Conservation (phyloP, 1,140 invertebrate genomes). For the Drepana arcuata region DNA sequence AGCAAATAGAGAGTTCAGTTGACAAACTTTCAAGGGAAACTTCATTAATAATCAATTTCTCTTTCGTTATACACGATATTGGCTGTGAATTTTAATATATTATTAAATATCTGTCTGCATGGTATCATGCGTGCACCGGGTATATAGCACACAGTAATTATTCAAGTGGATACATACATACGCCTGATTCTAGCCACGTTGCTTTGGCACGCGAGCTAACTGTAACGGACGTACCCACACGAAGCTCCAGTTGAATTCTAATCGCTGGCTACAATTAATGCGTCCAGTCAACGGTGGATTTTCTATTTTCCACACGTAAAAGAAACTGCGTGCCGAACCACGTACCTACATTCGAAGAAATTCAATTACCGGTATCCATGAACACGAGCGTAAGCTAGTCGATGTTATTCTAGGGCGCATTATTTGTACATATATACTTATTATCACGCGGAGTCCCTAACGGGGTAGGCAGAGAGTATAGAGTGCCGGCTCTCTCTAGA, state of each 20-base stretch:
- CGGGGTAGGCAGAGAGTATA: too few relatives aligned
- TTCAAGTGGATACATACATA: conserved; percentile 42
- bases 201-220: conserved; percentile 59
- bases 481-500: too few relatives aligned
- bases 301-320: conserved; percentile 71
- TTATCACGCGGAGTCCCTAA: too few relatives aligned
- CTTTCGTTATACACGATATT: conserved; percentile 27
- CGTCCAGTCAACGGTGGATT: conserved; percentile 65
- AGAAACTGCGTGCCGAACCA: conserved; percentile 56
- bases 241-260: conserved; percentile 58
- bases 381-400: conserved; percentile 11
- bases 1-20: too few relatives aligned
- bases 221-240: conserved; percentile 52
- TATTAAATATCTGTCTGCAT: conserved; percentile 29
- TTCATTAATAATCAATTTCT: conserved; percentile 31
- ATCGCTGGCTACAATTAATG: conserved; percentile 62
- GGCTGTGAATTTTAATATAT: conserved; percentile 14
- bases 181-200: conserved; percentile 51
- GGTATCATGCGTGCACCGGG: conserved; percentile 28
- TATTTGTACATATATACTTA: too few relatives aligned
- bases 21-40: conserved; percentile 19
- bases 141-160: conserved; percentile 21
- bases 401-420: conserved; percentile 22
- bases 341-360: conserved; percentile 51
- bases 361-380: conserved; percentile 48